These are phyloP conservation scores for Platorchestia sp. DNA, from an alignment of 1,140 invertebrate genomes.

Conservation along the genomic window DNA sequence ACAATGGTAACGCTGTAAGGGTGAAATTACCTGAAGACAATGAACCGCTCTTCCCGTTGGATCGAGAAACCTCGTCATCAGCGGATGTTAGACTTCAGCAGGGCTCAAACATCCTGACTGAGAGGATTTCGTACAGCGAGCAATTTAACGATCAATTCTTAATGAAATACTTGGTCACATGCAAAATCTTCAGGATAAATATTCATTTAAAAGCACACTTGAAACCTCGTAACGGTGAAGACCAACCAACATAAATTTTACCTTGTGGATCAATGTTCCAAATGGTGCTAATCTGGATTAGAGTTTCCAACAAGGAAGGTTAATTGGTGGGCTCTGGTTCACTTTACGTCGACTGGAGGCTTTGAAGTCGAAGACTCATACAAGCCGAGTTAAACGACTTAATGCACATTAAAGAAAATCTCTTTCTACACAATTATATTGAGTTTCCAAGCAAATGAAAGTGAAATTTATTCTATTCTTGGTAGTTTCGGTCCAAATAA, in stretches of 20 bases:
- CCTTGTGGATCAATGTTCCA: background rate
- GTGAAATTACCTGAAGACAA: background rate
- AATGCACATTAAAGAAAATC: background rate
- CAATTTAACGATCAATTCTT: background rate
- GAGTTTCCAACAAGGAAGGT: background rate
- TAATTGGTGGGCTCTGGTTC: background rate
- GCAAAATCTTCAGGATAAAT: background rate
- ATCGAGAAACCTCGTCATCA: background rate
- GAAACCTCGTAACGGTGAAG: background rate
- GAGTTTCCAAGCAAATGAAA: background rate
- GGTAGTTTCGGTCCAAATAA: background rate
- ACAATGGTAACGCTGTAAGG: background rate
- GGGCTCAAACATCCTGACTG: background rate
- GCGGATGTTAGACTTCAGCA: background rate
- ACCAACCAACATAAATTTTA: background rate
- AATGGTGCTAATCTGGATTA: background rate
- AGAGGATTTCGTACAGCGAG: background rate
- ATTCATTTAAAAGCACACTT: background rate
- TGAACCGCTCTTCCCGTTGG: background rate
- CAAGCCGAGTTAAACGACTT: background rate
- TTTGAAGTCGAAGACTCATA: background rate
- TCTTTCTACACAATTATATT: background rate
- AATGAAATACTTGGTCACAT: background rate
- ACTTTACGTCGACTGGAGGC: background rate
- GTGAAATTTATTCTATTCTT: background rate